phyloP scores from a whole-genome alignment of 2,888 invertebrate genomes.

The Nebria salina region DNA sequence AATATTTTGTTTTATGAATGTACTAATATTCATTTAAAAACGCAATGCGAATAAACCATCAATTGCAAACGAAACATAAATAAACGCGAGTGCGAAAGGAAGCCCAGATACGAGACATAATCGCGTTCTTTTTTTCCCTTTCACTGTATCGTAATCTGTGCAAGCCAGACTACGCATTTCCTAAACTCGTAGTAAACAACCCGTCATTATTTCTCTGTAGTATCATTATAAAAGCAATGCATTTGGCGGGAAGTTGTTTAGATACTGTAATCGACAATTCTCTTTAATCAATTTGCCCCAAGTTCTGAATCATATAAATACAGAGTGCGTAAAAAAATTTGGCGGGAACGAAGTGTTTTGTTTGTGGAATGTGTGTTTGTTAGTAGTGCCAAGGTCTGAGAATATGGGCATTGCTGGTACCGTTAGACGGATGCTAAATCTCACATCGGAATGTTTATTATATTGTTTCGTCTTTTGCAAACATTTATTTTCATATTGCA shows the following conservation, averaged over 20 bases:
- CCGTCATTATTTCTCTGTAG: constrained; percentile 28
- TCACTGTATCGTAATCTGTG: constrained; percentile 30
- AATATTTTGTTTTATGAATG: no score
- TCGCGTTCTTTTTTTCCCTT: background rate
- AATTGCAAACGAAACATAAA: background rate
- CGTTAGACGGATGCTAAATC: background rate
- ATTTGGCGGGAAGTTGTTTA: constrained; percentile 32
- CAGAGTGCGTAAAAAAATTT: constrained; percentile 28
- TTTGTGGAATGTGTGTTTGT: background rate
- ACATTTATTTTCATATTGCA: no score
- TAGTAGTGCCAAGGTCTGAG: constrained; percentile 3
- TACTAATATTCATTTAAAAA: no score
- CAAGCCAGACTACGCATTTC: constrained; percentile 42
- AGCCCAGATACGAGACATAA: background rate
- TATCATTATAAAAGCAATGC: constrained; percentile 4
- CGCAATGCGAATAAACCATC: background rate
- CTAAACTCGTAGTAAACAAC: constrained; percentile 41
- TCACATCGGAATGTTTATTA: constrained; percentile 1
- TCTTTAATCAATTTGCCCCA: constrained; percentile 26
- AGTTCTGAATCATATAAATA: constrained; percentile 33
- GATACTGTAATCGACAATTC: constrained; percentile 28
- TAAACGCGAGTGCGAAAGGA: background rate
- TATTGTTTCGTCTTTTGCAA: background rate
- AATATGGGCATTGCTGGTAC: background rate
- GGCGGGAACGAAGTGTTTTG: constrained; percentile 25